These are phyloP conservation scores for Latrodectus hesperus DNA, from an alignment of 2,888 invertebrate species.

Conservation along the genomic window DNA sequence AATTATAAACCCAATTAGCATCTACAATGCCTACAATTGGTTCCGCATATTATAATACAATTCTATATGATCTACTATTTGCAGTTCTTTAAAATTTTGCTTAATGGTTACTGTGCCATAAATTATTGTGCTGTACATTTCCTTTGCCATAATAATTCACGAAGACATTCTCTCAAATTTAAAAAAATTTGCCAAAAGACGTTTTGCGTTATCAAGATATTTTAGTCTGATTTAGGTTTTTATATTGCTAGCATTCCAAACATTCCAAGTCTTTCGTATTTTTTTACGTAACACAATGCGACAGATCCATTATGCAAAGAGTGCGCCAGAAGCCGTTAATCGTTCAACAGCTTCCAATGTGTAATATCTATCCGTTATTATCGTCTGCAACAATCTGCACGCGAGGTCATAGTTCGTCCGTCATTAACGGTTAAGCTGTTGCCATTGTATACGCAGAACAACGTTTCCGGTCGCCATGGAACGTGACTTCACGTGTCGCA, in stretches of 20 bases:
- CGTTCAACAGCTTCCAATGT: conserved; percentile 9
- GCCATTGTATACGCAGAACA: conserved; percentile 39
- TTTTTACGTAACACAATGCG: conserved; percentile 23
- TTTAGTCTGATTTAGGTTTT: not conserved
- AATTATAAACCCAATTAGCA: too few relatives aligned
- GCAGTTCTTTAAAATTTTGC: too few relatives aligned
- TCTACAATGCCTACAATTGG: too few relatives aligned
- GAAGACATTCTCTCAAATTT: too few relatives aligned
- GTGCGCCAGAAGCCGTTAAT: conserved; percentile 34
- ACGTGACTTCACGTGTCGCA: conserved; percentile 50
- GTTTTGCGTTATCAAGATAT: not conserved
- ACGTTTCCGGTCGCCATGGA: conserved; percentile 38
- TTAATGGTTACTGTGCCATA: too few relatives aligned
- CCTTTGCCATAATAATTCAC: too few relatives aligned
- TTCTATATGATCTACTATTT: too few relatives aligned
- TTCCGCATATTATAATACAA: too few relatives aligned
- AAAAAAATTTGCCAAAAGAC: too few relatives aligned
- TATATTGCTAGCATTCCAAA: not conserved
- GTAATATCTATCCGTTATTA: conserved; percentile 14
- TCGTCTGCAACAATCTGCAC: conserved; percentile 40
- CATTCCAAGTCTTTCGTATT: not conserved
- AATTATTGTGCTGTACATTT: too few relatives aligned
- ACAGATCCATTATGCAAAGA: conserved; percentile 25
- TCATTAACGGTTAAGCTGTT: conserved; percentile 39
- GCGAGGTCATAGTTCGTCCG: conserved; percentile 50